A percentile compares a stretch with the other conserved stretches of the same genome.
These are phyloP conservation scores for Anniella stebbinsi DNA, from an alignment of 2,797 vertebrate genomes.

Conservation along the genomic window DNA sequence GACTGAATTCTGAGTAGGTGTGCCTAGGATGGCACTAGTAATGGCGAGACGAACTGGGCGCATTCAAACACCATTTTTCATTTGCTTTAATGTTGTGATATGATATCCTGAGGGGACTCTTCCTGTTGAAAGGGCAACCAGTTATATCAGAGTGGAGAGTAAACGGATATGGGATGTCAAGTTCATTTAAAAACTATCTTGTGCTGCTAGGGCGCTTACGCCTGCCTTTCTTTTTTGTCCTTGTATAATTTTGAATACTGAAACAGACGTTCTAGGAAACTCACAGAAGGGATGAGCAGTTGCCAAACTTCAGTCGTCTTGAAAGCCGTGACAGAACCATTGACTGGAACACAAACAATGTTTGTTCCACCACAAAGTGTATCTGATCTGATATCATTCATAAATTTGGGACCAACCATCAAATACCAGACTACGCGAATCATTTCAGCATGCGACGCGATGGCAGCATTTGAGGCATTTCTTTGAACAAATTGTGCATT, in stretches of 20 bases:
- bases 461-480: slow-evolving; percentile 21
- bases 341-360: slow-evolving; percentile 13
- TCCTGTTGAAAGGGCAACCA: slow-evolving; percentile 63
- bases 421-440: not conserved
- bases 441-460: not conserved
- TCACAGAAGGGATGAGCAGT: not conserved
- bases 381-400: slow-evolving; percentile 5
- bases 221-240: slow-evolving; percentile 31
- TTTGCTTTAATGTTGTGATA: slow-evolving; percentile 56
- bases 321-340: not conserved
- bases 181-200: slow-evolving; percentile 66
- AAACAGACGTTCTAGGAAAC: slow-evolving; percentile 39
- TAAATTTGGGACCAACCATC: slow-evolving; percentile 12
- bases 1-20: too few species aligned
- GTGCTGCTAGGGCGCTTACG: slow-evolving; percentile 41
- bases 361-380: slow-evolving; percentile 11
- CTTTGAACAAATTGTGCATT: slow-evolving; percentile 53
- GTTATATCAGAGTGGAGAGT: slow-evolving; percentile 55
- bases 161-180: slow-evolving; percentile 62
- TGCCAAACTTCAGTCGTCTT: not conserved
- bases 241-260: slow-evolving; percentile 33
- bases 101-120: slow-evolving; percentile 62
- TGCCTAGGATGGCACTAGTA: not conserved
- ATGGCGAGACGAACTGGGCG: not conserved
- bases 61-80: slow-evolving; percentile 37